Percentiles rank a stretch among this genome's conserved stretches.
Evolutionary conservation across 1,140 invertebrate species (phyloP).

Genomic region (Drosophila sucinea): DNA sequence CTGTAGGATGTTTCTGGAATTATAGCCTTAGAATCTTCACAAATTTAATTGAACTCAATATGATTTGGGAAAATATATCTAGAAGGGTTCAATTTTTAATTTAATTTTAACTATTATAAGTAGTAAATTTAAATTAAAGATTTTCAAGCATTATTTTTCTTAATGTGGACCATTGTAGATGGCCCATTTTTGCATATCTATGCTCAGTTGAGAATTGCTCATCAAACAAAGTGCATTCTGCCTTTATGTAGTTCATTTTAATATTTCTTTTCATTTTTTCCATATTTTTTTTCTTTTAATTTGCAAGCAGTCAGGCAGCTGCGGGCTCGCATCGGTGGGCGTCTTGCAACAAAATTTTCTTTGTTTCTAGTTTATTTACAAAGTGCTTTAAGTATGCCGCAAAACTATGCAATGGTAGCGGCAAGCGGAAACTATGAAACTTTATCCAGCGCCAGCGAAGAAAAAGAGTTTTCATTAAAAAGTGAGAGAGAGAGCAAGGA

Average conservation of each 20-base stretch:
- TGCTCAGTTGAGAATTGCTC: slow-evolving; percentile 11
- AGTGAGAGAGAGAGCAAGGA: not conserved
- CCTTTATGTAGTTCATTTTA: not conserved
- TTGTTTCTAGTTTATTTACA: slow-evolving; percentile 36
- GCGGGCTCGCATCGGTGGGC: not conserved
- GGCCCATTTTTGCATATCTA: slow-evolving; percentile 9
- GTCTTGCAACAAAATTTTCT: slow-evolving; percentile 10
- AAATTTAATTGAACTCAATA: too few relatives aligned
- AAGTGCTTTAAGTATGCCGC: slow-evolving; percentile 39
- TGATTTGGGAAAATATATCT: too few relatives aligned
- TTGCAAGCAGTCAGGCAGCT: slow-evolving; percentile 13
- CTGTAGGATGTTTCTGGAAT: too few relatives aligned
- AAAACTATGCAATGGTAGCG: slow-evolving; percentile 8
- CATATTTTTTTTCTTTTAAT: slow-evolving; percentile 12
- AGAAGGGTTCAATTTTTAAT: too few relatives aligned
- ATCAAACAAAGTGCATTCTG: slow-evolving; percentile 14
- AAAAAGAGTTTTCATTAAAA: slow-evolving; percentile 6
- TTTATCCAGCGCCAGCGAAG: not conserved
- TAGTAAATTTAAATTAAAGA: not conserved
- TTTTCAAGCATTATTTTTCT: not conserved
- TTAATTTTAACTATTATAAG: too few relatives aligned
- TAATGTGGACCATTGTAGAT: not conserved
- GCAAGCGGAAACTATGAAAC: slow-evolving; percentile 31
- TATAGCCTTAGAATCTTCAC: too few relatives aligned
- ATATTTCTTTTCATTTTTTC: not conserved